Base-by-base conservation (phyloP, 2,113 vertebrate genomes). In the Bubo bubo region DNA sequence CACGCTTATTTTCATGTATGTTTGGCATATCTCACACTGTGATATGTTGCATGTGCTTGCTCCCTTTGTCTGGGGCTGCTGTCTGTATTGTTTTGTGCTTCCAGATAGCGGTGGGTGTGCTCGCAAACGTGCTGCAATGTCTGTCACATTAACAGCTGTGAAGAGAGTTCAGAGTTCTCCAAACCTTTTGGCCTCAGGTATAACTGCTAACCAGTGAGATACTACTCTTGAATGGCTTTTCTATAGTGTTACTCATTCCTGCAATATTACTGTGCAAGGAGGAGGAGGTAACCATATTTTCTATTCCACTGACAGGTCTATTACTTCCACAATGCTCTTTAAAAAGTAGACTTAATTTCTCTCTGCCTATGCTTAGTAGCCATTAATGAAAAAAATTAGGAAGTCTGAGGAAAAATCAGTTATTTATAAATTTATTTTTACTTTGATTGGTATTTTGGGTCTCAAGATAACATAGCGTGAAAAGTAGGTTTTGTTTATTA, bases 151-250 rank as follows among this genome's bases (percentile, higher is more conserved):
- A 98, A 99, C 99, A 98, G 98, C 99, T 96, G 99, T 99, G 99
- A 99, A 99, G 99, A 99, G 99, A 97, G 99, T 99, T 97, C 99
- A 99, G 97, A 99, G 99, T 98, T 99, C 99, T 97, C 99, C 99
- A 97, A 99, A 99, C 98, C 99, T 99, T 45, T 98, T 98, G 98
- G 96, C 98, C 95, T 97, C 99, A 99, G 99, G 99, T 99, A 99
- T 98, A 98, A 95, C 94, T 76, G 52, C 97, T 97, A 97, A 98
- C 93, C 66, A n/a, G 45, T 47, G 74, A 58, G 79, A 79, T n/a
- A 52, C 71, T 70, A 12, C 89, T 82, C 43, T 79, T 43, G 21
- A 95, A 79, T 81, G 95, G 72, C 95, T 95, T 95, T 81, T 93
- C 70, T 64, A 4, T 93, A 83, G 77, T 24, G 10, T 89, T 88